phyloP scores from a whole-genome alignment of 2,888 invertebrate species.

The Amphipoea lucens region DNA sequence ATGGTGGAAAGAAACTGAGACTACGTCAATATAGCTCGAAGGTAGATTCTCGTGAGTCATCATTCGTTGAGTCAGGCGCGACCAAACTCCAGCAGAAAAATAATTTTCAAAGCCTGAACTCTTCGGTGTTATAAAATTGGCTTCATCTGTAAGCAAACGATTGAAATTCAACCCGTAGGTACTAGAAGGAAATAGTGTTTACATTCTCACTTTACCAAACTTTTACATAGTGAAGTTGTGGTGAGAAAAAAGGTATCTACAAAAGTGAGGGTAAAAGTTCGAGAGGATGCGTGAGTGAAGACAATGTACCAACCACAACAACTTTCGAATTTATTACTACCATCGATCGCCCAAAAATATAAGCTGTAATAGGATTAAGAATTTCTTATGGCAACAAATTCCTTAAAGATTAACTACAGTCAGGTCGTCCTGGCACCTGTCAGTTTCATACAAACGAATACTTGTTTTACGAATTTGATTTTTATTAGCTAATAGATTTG shows the following conservation, averaged over 20 bases:
- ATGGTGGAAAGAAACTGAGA: neutral
- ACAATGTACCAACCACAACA: neutral
- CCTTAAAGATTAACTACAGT: neutral
- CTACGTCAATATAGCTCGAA: neutral
- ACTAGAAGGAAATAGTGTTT: neutral
- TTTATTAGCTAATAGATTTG: no score
- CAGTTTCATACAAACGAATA: no score
- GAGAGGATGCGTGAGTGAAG: conserved; percentile 1
- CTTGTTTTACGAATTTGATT: no score
- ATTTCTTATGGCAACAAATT: neutral
- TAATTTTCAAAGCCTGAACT: neutral
- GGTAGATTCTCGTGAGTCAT: neutral
- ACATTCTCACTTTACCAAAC: conserved; percentile 18
- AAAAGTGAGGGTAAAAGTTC: conserved; percentile 18
- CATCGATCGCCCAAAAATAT: neutral
- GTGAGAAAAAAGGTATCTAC: neutral
- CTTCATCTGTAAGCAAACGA: neutral
- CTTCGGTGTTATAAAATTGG: neutral
- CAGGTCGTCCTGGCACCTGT: no score
- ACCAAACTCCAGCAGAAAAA: neutral
- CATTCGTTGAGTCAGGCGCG: neutral
- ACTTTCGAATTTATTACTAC: neutral
- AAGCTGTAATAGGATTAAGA: no score
- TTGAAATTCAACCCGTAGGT: conserved; percentile 24
- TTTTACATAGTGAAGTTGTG: conserved; percentile 23